phyloP scores from a whole-genome alignment of 2,797 vertebrate genomes.

The Leucoraja ocellata region DNA sequence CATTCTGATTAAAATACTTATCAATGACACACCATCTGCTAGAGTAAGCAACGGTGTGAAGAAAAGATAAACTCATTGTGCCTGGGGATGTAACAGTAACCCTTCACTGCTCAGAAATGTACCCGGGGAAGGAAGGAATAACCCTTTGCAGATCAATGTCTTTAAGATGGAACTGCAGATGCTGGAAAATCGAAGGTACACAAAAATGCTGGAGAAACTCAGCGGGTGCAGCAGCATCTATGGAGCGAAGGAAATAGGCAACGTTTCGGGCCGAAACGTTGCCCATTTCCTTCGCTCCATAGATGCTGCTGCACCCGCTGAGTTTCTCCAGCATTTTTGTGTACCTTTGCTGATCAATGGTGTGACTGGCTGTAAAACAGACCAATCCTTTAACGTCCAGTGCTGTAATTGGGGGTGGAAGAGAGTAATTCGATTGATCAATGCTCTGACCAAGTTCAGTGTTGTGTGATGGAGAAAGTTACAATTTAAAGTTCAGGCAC shows the following conservation, averaged over 20 bases:
- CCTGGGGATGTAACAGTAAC: background rate
- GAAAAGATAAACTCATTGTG: background rate
- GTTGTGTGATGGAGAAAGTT: background rate
- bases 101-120: background rate
- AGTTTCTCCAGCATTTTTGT: too few relatives aligned
- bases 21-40: background rate
- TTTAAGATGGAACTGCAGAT: too few relatives aligned
- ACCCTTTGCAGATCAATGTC: background rate
- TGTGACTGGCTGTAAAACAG: background rate
- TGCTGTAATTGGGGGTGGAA: background rate
- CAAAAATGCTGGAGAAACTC: too few relatives aligned
- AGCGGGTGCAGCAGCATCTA: too few relatives aligned
- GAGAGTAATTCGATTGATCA: background rate
- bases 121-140: background rate
- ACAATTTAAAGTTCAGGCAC: background rate
- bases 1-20: background rate
- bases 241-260: too few relatives aligned
- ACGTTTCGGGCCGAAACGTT: too few relatives aligned
- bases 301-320: too few relatives aligned
- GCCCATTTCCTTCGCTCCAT: too few relatives aligned
- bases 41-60: background rate
- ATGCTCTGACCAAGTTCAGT: background rate
- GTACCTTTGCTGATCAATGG: background rate
- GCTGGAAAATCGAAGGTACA: too few relatives aligned
- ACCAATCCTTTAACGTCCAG: background rate